A percentile compares a stretch with the other conserved stretches of the same genome.
phyloP scores from a whole-genome alignment of 2,888 invertebrate species.

The Beris chalybata region DNA sequence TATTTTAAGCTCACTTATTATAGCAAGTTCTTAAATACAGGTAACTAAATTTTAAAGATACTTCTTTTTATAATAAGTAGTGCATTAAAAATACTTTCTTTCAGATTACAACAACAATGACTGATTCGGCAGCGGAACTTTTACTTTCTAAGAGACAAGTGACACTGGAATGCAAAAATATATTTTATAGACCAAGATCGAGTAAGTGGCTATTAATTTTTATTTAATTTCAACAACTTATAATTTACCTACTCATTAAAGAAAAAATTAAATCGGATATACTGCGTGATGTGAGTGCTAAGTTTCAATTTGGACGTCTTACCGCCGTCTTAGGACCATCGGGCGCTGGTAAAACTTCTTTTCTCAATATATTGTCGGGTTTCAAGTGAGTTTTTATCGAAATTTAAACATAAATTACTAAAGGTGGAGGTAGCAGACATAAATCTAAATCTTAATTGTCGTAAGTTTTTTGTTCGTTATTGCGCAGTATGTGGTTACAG shows the following conservation, averaged over 20 bases:
- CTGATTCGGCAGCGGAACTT: slow-evolving; percentile 18
- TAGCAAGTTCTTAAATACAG: too few species aligned
- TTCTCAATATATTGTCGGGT: slow-evolving; percentile 74
- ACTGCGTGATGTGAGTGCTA: slow-evolving; percentile 62
- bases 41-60: too few species aligned
- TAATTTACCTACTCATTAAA: not conserved
- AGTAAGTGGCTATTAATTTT: slow-evolving; percentile 9
- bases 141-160: slow-evolving; percentile 18
- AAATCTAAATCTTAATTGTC: too few species aligned
- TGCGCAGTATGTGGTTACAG: too few species aligned
- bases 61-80: too few species aligned
- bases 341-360: slow-evolving; percentile 76
- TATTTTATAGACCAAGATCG: slow-evolving; percentile 16
- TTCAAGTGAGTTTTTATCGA: slow-evolving; percentile 60
- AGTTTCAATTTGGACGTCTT: slow-evolving; percentile 63
- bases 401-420: too few species aligned
- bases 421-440: too few species aligned
- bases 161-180: slow-evolving; percentile 15
- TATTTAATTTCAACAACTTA: not conserved
- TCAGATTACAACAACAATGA: slow-evolving; percentile 7
- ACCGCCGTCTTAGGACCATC: slow-evolving; percentile 71
- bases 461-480: too few species aligned
- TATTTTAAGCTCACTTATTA: too few species aligned
- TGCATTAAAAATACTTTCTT: too few species aligned
- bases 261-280: slow-evolving; percentile 48